Evolutionary conservation across 2,797 vertebrate genomes (phyloP).

Genomic region (Tiaroga cobitis): DNA sequence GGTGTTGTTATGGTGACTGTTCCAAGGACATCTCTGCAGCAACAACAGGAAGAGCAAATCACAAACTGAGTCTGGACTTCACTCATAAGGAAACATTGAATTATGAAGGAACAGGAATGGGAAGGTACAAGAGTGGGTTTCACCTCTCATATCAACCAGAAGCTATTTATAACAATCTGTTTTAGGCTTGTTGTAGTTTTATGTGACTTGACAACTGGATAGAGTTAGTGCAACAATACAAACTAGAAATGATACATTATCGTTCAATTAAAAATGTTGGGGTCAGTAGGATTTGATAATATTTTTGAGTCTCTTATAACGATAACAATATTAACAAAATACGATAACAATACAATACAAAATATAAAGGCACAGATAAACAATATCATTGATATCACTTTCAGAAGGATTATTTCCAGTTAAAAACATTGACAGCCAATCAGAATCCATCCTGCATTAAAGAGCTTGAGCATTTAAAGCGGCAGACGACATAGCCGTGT

Average conservation of each 20-base stretch:
- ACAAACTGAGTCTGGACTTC: constrained; percentile 50
- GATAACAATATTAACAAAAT: no score
- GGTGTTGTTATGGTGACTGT: constrained; percentile 83
- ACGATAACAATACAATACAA: background rate
- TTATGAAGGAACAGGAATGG: constrained; percentile 53
- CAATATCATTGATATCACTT: no score
- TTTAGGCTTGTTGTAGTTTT: constrained; percentile 17
- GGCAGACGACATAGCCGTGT: background rate
- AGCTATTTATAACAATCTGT: constrained; percentile 53
- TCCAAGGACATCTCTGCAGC: constrained; percentile 84
- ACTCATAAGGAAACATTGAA: constrained; percentile 53
- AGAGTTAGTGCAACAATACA: background rate
- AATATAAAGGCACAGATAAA: background rate
- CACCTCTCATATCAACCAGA: constrained; percentile 47
- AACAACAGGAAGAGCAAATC: constrained; percentile 58
- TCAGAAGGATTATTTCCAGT: background rate
- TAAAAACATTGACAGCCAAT: background rate
- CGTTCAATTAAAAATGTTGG: background rate
- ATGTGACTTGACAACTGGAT: background rate
- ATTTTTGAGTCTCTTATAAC: background rate
- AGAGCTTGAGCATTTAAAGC: background rate
- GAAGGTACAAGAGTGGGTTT: constrained; percentile 48
- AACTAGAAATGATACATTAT: background rate
- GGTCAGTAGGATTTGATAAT: background rate
- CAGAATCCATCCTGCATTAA: no score